These are phyloP conservation scores for Myzus persicae DNA, from an alignment of 1,140 invertebrate species.

Conservation along the genomic window DNA sequence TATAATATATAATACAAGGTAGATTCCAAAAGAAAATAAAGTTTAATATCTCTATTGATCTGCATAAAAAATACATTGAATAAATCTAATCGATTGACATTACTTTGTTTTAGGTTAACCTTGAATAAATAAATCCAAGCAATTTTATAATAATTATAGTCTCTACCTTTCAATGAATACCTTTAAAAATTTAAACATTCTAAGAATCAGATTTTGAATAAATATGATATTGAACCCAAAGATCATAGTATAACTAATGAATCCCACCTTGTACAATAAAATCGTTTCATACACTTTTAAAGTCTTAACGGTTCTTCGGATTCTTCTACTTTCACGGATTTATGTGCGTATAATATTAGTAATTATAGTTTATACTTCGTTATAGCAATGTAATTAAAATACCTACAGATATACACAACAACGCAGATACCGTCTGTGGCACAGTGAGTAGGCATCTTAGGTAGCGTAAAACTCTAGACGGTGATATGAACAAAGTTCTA, in stretches of 20 bases:
- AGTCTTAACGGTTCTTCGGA: not conserved
- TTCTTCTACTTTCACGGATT: not conserved
- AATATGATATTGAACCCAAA: not conserved
- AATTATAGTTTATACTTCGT: no score
- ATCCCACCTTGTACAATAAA: not conserved
- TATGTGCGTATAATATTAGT: not conserved
- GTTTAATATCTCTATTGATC: not conserved
- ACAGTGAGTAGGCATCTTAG: no score
- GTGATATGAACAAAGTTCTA: not conserved
- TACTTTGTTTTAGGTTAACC: not conserved
- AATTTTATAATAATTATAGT: no score
- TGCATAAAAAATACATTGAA: not conserved
- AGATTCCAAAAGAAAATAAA: not conserved
- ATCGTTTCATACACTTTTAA: not conserved
- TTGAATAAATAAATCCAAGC: not conserved
- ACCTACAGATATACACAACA: no score
- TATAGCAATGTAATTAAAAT: no score
- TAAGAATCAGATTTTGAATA: not conserved
- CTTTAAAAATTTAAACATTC: no score
- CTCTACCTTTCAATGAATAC: no score
- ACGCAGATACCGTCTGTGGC: not conserved
- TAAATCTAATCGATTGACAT: not conserved
- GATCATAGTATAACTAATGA: not conserved
- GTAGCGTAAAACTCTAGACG: not conserved
- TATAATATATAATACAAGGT: not conserved